These are phyloP conservation scores for Phasianus colchicus DNA, from an alignment of 2,113 vertebrate genomes.

Conservation along the genomic window DNA sequence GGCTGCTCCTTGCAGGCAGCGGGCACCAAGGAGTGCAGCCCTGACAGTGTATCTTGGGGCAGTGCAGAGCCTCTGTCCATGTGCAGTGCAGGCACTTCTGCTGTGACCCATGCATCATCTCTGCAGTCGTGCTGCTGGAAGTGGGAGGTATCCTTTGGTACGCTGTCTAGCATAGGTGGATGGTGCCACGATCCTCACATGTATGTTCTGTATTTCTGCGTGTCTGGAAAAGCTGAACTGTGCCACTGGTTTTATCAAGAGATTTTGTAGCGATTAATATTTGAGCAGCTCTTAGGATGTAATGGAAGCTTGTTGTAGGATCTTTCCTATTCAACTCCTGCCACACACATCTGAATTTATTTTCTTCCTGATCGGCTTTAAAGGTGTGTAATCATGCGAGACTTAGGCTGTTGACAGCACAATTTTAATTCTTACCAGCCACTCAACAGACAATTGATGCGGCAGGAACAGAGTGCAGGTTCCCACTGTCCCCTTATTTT, in stretches of 20 bases:
- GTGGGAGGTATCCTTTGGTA: background rate
- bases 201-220: background rate
- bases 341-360: slow-evolving; percentile 52
- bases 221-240: background rate
- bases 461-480: slow-evolving; percentile 24
- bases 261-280: slow-evolving; percentile 43
- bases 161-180: background rate
- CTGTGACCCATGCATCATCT: background rate
- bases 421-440: slow-evolving; percentile 64
- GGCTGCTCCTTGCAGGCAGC: background rate
- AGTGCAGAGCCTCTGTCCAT: background rate
- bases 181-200: background rate
- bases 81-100: background rate
- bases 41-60: background rate
- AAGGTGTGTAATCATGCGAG: slow-evolving; percentile 66
- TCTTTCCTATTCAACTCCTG: slow-evolving; percentile 36
- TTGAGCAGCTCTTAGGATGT: slow-evolving; percentile 30
- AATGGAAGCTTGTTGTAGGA: slow-evolving; percentile 15
- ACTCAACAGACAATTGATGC: slow-evolving; percentile 1
- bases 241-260: background rate
- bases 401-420: slow-evolving; percentile 45
- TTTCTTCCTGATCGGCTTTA: slow-evolving; percentile 65
- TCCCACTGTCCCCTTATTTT: slow-evolving; percentile 13
- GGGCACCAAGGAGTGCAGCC: background rate
- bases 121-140: background rate